Base-by-base conservation (phyloP, 2,113 vertebrate species). In the Scortum barcoo region DNA sequence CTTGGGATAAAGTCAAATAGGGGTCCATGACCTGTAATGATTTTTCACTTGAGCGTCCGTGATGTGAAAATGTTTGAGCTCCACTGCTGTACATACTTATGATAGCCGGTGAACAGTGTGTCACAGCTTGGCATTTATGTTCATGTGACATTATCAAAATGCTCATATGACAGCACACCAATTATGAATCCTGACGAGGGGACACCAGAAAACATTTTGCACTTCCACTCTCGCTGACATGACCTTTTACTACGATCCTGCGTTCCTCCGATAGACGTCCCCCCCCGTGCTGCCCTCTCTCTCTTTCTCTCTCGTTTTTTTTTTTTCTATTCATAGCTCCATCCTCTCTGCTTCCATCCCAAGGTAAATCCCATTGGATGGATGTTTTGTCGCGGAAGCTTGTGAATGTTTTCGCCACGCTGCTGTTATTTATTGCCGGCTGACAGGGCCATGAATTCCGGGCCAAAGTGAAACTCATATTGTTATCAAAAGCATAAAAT, bases 401-500 rank as follows among this genome's bases (percentile, higher is more conserved):
- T 58, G 73, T 84, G 83, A 86, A 89, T 73, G 46, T 88, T 82
- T 86, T 72, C 30, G 5, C 73, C 13, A 6, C 3, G 33, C 76
- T 53, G 30, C 46, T 73, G 67, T 94, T 92, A 95, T 95, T 96
- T 95, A 96, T 89, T 81, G 79, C 57, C 73, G 14, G 5, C 70
- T 91, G 94, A 95, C 94, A 94, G 30, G 88, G 77, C 88, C 81
- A 86, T 95, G 92, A 94, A 95, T 94, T 93, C 85, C 30, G n/a
- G 82, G 76, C 76, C 93, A 94, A 94, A 95, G 92, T 85, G 90
- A 94, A 94, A 95, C 93, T 94, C 93, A 94, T 94, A 94, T 93
- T 93, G 92, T 94, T 95, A 95, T 95, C 93, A 95, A 94, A 95
- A 94, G 88, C 93, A 94, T 95, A 94, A 93, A 94, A 95, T 90